A percentile compares a stretch with the other conserved stretches of the same genome.
These are phyloP conservation scores for Gastrophysa polygoni DNA, from an alignment of 2,888 invertebrate species.

Conservation along the genomic window DNA sequence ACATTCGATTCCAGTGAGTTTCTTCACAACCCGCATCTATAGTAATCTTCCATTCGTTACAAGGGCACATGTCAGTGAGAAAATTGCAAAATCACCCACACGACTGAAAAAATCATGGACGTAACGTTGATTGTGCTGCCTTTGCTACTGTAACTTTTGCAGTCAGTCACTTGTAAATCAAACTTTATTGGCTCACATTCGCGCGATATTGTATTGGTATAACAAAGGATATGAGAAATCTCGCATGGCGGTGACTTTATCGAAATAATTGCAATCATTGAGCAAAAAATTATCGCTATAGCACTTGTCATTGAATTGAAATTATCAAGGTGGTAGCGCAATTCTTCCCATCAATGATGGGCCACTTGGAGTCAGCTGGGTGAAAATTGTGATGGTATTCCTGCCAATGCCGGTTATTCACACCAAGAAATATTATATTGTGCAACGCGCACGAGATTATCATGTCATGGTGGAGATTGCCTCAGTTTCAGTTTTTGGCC, in stretches of 20 bases:
- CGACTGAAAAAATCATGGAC: neutral
- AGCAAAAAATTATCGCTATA: neutral
- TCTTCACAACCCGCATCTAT: conserved; percentile 1
- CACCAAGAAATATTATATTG: too few relatives aligned
- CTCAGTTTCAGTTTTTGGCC: too few relatives aligned
- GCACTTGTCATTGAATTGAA: neutral
- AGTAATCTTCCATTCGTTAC: conserved; percentile 13
- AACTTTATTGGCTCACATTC: conserved; percentile 1
- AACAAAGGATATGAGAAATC: neutral
- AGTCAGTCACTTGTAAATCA: neutral
- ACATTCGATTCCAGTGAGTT: too few relatives aligned
- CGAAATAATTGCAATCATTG: neutral
- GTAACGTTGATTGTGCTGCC: neutral
- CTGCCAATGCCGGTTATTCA: too few relatives aligned
- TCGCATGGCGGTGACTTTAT: neutral
- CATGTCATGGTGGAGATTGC: too few relatives aligned
- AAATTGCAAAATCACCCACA: conserved; percentile 2
- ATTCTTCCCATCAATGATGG: neutral
- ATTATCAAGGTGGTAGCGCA: neutral
- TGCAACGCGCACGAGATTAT: too few relatives aligned
- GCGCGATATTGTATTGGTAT: neutral
- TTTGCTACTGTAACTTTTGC: neutral
- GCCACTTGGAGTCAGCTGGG: too few relatives aligned
- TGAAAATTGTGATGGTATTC: too few relatives aligned
- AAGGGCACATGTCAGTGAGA: conserved; percentile 16